phyloP scores from a whole-genome alignment of 2,113 vertebrate genomes.

The Todiramphus chloris region DNA sequence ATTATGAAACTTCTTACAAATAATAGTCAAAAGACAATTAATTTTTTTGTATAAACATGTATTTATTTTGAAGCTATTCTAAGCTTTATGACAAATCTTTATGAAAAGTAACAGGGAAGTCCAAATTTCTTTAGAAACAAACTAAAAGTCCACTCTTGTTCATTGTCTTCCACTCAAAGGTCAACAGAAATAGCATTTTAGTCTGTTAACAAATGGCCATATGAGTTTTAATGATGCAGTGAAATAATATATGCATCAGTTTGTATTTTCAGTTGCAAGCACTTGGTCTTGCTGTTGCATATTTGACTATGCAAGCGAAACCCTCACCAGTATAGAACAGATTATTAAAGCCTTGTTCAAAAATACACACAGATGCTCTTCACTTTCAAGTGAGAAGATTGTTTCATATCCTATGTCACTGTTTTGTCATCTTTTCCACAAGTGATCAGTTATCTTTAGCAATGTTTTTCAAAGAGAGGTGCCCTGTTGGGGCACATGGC shows the following conservation, averaged over 20 bases:
- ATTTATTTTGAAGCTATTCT: not conserved
- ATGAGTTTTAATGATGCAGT: not conserved
- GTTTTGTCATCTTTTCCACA: not conserved
- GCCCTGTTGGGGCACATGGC: not conserved
- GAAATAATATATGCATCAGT: not conserved
- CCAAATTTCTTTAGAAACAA: not conserved
- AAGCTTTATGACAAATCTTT: not conserved
- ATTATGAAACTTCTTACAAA: not conserved
- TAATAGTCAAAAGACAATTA: not conserved
- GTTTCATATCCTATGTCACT: not conserved
- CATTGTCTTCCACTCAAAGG: not conserved
- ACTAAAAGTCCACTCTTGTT: not conserved
- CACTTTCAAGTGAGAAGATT: not conserved
- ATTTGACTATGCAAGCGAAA: not conserved
- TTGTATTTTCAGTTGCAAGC: not conserved
- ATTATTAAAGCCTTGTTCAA: not conserved
- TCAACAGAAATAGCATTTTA: not conserved
- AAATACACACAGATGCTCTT: not conserved
- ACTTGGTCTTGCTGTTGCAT: not conserved
- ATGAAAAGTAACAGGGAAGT: not conserved
- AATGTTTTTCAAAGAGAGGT: not conserved
- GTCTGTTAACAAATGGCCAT: not conserved
- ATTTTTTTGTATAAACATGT: not conserved
- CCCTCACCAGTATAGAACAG: not conserved
- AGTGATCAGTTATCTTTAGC: not conserved